Evolutionary conservation across 2,888 invertebrate genomes (phyloP).

Genomic region (Pharmacophagus antenor): DNA sequence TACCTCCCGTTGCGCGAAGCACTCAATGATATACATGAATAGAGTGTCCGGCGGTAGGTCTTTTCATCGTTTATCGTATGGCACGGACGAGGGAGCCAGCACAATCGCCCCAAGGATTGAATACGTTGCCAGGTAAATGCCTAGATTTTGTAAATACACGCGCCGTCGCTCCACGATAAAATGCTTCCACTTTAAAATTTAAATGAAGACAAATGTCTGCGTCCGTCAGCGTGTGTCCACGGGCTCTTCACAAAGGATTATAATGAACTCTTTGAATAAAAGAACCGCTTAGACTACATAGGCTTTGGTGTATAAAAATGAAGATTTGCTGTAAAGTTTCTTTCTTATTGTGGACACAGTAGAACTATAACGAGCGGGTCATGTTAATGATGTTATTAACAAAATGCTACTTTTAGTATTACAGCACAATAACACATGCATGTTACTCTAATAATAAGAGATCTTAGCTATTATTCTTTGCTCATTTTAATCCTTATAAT

Average conservation of each 20-base stretch:
- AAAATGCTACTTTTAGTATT: not conserved
- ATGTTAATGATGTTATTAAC: not conserved
- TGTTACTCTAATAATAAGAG: no score
- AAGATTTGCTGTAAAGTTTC: slow-evolving; percentile 12
- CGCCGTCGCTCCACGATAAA: slow-evolving; percentile 32
- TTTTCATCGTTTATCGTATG: slow-evolving; percentile 67
- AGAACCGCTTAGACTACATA: slow-evolving; percentile 28
- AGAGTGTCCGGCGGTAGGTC: slow-evolving; percentile 66
- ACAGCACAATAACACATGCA: not conserved
- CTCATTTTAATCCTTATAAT: not conserved
- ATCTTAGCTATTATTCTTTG: no score
- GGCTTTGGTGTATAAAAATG: slow-evolving; percentile 10
- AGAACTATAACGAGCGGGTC: slow-evolving; percentile 14
- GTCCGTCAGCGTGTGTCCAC: slow-evolving; percentile 30
- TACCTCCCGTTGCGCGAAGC: slow-evolving; percentile 44
- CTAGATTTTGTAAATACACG: slow-evolving; percentile 46
- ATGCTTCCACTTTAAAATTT: slow-evolving; percentile 41
- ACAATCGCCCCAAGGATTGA: slow-evolving; percentile 54
- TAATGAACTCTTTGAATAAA: slow-evolving; percentile 32
- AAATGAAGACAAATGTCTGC: slow-evolving; percentile 46
- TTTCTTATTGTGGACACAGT: slow-evolving; percentile 4
- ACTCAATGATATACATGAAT: slow-evolving; percentile 71
- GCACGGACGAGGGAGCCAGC: slow-evolving; percentile 53
- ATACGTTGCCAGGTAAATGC: slow-evolving; percentile 50
- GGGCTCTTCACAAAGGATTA: slow-evolving; percentile 29